A percentile compares a stretch with the other conserved stretches of the same genome.
phyloP scores from a whole-genome alignment of 2,888 invertebrate genomes.

The Sinelater perroti region DNA sequence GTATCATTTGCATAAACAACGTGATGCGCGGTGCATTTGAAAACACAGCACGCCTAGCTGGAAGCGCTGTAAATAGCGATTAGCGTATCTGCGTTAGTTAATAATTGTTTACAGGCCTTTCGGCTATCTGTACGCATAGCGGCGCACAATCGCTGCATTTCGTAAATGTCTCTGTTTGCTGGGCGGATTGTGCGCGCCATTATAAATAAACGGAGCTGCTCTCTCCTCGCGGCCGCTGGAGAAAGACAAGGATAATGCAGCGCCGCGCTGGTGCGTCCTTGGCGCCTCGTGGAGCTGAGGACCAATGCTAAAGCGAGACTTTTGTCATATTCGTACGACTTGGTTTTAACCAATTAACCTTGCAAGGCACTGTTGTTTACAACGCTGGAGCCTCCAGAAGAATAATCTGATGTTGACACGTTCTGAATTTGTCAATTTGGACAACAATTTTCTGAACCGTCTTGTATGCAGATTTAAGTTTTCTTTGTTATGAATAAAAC shows the following conservation, averaged over 20 bases:
- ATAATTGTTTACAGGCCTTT: conserved; percentile 14
- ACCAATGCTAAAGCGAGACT: conserved; percentile 21
- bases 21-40: no score
- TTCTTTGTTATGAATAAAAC: no score
- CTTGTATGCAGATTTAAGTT: no score
- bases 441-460: background rate
- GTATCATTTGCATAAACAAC: no score
- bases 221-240: no score
- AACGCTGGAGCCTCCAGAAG: background rate
- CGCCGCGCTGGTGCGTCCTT: no score
- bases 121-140: conserved; percentile 16
- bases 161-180: conserved; percentile 14
- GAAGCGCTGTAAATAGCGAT: conserved; percentile 11
- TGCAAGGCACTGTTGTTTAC: conserved; percentile 10
- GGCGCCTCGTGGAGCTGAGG: conserved; percentile 37
- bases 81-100: no score
- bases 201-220: no score
- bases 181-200: no score
- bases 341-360: conserved; percentile 10
- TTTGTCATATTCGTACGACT: no score
- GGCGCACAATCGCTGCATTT: conserved; percentile 20
- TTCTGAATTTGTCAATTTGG: background rate
- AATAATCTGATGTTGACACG: background rate
- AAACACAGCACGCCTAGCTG: no score
- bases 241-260: no score